phyloP scores from a whole-genome alignment of 2,113 vertebrate genomes.

The Chitala chitala region DNA sequence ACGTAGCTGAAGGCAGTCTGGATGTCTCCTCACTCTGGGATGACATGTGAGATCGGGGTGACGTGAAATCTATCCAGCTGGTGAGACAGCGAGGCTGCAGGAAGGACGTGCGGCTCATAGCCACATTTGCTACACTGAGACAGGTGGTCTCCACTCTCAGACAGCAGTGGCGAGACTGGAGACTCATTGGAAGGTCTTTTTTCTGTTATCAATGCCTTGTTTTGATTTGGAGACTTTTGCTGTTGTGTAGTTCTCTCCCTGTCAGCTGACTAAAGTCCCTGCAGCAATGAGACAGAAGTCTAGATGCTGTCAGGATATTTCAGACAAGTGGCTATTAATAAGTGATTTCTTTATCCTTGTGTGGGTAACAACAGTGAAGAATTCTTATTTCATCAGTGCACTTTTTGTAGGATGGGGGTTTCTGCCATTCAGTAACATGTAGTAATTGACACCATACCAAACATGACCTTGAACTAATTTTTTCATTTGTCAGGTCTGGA shows the following conservation, averaged over 20 bases:
- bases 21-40: not conserved
- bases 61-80: not conserved
- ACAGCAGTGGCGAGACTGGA: not conserved
- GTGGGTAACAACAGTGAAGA: too few species aligned
- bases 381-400: too few species aligned
- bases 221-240: not conserved
- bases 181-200: not conserved
- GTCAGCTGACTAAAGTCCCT: not conserved
- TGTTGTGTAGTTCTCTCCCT: not conserved
- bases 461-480: too few species aligned
- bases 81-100: constrained; percentile 1
- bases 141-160: not conserved
- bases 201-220: too few species aligned
- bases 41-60: not conserved
- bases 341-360: too few species aligned
- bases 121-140: not conserved
- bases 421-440: too few species aligned
- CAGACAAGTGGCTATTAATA: too few species aligned
- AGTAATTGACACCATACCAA: too few species aligned
- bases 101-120: not conserved
- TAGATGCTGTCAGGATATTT: not conserved
- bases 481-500: not conserved
- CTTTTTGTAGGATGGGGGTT: too few species aligned
- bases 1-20: constrained; percentile 2
- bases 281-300: not conserved